Percentiles rank a stretch among this genome's conserved stretches.
Evolutionary conservation across 2,888 invertebrate species (phyloP).

Genomic region (Agrochola lota): DNA sequence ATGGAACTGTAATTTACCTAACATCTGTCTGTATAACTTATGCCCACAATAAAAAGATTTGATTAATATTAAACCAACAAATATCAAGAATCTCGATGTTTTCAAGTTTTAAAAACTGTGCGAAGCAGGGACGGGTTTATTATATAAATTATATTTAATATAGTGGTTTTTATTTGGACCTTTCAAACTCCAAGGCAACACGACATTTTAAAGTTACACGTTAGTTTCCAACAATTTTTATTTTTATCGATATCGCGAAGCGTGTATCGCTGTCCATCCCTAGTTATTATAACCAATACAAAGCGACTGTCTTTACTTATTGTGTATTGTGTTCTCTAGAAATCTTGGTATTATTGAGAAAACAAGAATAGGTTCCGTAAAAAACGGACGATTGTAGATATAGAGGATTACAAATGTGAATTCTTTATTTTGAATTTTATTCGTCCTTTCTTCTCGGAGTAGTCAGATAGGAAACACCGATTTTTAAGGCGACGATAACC

Average conservation of each 20-base stretch:
- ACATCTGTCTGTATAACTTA: too few species aligned
- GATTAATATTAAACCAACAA: too few species aligned
- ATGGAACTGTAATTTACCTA: too few species aligned
- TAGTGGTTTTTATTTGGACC: not conserved
- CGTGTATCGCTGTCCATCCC: slow-evolving; percentile 30
- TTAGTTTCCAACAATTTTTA: not conserved
- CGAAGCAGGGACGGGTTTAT: too few species aligned
- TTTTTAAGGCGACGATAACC: too few species aligned
- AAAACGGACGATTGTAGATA: slow-evolving; percentile 44
- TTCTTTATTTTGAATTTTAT: not conserved
- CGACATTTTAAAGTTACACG: not conserved
- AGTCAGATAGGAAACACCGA: too few species aligned
- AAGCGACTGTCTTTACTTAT: slow-evolving; percentile 55
- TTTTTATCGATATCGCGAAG: slow-evolving; percentile 23
- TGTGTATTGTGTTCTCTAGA: slow-evolving; percentile 60
- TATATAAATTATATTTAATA: too few species aligned
- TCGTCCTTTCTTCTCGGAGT: too few species aligned
- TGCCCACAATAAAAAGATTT: too few species aligned
- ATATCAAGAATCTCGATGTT: too few species aligned
- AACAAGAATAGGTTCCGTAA: slow-evolving; percentile 53
- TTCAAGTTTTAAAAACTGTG: too few species aligned
- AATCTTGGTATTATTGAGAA: slow-evolving; percentile 63
- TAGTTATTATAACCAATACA: slow-evolving; percentile 70
- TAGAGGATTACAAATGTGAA: slow-evolving; percentile 19
- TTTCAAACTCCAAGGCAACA: not conserved